These are phyloP conservation scores for Bujurquina vittata DNA, from an alignment of 2,113 vertebrate species.

Conservation along the genomic window DNA sequence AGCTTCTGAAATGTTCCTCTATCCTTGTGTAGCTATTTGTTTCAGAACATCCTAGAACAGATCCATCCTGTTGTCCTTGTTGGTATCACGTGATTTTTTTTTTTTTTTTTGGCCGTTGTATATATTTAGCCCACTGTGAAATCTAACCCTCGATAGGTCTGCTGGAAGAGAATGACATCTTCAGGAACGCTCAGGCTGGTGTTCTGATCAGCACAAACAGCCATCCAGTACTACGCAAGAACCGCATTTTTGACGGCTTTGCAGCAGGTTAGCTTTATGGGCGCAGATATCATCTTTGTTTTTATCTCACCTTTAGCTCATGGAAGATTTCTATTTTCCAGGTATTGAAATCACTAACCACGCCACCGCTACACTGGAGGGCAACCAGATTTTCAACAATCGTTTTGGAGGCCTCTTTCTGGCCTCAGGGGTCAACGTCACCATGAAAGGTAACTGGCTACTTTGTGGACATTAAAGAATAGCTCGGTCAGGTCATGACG, in stretches of 20 bases:
- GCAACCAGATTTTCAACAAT: constrained; percentile 99
- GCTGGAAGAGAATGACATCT: constrained; percentile 99
- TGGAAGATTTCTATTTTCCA: constrained; percentile 47
- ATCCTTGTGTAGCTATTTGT: background rate
- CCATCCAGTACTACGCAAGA: constrained; percentile 97
- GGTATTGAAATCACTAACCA: constrained; percentile 99
- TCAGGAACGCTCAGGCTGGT: constrained; percentile 97
- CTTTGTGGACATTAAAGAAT: background rate
- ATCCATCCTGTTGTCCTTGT: background rate
- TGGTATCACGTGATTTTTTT: background rate
- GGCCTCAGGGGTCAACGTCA: constrained; percentile 98
- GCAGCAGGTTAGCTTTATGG: constrained; percentile 88
- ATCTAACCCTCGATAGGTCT: constrained; percentile 81
- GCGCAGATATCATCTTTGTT: background rate
- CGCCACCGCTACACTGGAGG: constrained; percentile 96
- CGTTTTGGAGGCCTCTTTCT: constrained; percentile 98
- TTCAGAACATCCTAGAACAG: background rate
- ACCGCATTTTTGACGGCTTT: constrained; percentile 98
- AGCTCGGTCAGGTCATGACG: rapidly evolving
- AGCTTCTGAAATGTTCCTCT: background rate
- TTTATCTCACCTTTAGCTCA: background rate
- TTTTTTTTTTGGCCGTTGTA: background rate
- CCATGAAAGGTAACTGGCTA: constrained; percentile 92
- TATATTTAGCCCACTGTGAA: background rate
- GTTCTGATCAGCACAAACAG: constrained; percentile 99